Evolutionary conservation across 2,888 invertebrate species (phyloP).

Genomic region (Belgica antarctica): DNA sequence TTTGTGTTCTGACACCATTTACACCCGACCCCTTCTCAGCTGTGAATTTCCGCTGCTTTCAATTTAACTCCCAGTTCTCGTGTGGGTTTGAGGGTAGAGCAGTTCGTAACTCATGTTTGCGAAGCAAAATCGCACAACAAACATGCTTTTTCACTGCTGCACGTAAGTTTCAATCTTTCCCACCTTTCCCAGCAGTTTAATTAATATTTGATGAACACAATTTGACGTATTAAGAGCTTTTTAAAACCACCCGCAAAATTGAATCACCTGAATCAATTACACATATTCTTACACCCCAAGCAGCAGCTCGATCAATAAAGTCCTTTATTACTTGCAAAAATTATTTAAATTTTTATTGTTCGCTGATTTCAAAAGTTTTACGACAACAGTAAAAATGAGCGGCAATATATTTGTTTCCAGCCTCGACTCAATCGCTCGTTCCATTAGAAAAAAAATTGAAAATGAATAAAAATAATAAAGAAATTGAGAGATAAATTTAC

Average conservation of each 20-base stretch:
- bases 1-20: too few relatives aligned
- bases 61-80: too few relatives aligned
- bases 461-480: neutral
- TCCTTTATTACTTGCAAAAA: neutral
- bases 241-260: neutral
- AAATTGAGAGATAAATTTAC: too few relatives aligned
- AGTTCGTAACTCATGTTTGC: too few relatives aligned
- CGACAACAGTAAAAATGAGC: neutral
- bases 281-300: neutral
- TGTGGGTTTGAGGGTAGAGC: too few relatives aligned
- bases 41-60: too few relatives aligned
- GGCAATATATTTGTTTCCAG: neutral
- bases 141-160: too few relatives aligned
- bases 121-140: too few relatives aligned
- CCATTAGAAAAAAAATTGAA: neutral
- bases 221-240: neutral
- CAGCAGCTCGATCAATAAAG: neutral
- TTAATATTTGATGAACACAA: neutral
- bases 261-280: neutral
- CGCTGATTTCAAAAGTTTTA: slow-evolving; percentile 4
- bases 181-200: neutral
- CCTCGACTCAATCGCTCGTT: neutral
- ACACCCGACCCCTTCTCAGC: too few relatives aligned
- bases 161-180: neutral
- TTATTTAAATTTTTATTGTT: slow-evolving; percentile 9